phyloP scores from a whole-genome alignment of 2,113 vertebrate species.

The Camarhynchus parvulus region DNA sequence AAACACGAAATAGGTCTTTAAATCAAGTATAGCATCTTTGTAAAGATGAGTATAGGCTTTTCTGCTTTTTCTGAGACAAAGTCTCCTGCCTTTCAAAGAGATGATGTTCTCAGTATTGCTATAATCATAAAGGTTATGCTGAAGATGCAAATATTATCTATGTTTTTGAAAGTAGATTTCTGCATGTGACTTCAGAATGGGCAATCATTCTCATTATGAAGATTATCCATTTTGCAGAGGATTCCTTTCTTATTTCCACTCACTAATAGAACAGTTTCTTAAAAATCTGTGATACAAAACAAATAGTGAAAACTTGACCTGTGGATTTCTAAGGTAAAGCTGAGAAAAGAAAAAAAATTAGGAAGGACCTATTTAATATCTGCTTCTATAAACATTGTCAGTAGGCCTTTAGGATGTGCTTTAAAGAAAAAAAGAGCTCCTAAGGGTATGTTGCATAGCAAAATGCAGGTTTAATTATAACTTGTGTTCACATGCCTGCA shows the following conservation, averaged over 20 bases:
- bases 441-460: background rate
- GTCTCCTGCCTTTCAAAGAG: background rate
- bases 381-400: background rate
- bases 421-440: background rate
- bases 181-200: background rate
- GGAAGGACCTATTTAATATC: background rate
- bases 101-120: background rate
- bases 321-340: background rate
- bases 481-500: background rate
- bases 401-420: background rate
- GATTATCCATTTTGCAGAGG: background rate
- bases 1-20: background rate
- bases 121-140: background rate
- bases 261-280: background rate
- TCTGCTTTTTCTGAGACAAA: background rate
- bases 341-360: background rate
- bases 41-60: background rate
- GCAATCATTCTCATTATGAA: background rate
- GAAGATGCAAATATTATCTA: background rate
- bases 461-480: conserved; percentile 3
- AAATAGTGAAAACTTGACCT: background rate
- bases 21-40: background rate
- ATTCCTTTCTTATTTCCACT: background rate
- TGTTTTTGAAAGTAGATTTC: background rate
- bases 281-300: background rate